phyloP scores from a whole-genome alignment of 1,140 invertebrate genomes.

The Trichonephila inaurata region DNA sequence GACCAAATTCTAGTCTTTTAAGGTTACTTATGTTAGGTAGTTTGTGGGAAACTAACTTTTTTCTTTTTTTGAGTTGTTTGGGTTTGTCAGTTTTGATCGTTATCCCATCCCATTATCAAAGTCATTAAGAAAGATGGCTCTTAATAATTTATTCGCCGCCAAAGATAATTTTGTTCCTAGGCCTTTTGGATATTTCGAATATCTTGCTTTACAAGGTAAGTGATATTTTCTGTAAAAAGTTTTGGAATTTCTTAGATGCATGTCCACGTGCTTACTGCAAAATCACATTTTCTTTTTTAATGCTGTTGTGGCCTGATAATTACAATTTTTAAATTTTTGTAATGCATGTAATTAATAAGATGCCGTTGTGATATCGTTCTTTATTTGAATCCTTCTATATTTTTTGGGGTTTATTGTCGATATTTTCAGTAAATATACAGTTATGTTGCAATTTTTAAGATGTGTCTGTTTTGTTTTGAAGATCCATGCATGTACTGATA shows the following conservation, averaged over 20 bases:
- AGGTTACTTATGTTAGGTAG: neutral
- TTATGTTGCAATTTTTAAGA: no score
- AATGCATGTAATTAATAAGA: no score
- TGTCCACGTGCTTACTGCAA: neutral
- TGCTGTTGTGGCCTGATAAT: no score
- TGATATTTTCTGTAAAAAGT: neutral
- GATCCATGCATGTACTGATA: no score
- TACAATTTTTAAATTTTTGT: no score
- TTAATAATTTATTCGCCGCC: constrained; percentile 46
- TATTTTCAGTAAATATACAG: no score
- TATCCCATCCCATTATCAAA: neutral
- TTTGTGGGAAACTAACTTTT: neutral
- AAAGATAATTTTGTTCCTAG: constrained; percentile 73
- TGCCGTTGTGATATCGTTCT: no score
- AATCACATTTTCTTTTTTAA: no score
- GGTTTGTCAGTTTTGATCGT: neutral
- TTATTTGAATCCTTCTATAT: no score
- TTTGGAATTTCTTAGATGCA: neutral
- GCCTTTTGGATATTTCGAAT: constrained; percentile 67
- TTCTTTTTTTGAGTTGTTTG: neutral
- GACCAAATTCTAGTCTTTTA: constrained; percentile 23
- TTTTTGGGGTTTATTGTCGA: no score
- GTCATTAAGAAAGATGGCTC: constrained; percentile 26
- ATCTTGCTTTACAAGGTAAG: constrained; percentile 64
- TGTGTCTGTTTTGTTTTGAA: no score